Evolutionary conservation across 64 coral and sea anemone genomes (phyloP).

Genomic region (Pocillopora verrucosa): DNA sequence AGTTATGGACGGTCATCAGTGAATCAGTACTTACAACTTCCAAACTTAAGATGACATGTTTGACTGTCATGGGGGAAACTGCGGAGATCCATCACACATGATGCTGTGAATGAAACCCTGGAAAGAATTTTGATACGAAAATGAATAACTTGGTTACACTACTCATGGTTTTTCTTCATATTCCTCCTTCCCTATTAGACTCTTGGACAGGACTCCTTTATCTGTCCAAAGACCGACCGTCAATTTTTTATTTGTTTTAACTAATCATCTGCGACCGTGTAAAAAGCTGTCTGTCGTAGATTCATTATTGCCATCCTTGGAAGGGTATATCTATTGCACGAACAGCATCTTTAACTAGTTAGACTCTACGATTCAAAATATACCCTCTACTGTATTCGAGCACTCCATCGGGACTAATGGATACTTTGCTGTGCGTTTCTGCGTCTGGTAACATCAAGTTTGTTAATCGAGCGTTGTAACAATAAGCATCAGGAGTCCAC

Average conservation of each 20-base stretch:
- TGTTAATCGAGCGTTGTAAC: constrained; percentile 12
- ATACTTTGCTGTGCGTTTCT: constrained; percentile 2
- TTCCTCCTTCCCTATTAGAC: no score
- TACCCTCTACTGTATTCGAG: constrained; percentile 20
- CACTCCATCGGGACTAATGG: neutral
- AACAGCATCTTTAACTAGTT: no score
- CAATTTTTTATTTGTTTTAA: no score
- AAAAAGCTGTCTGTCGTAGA: no score
- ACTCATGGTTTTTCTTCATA: no score
- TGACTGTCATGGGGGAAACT: constrained; percentile 73
- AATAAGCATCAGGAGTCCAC: constrained; percentile 22
- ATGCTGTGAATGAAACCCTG: constrained; percentile 51
- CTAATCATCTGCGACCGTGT: no score
- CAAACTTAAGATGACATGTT: constrained; percentile 68
- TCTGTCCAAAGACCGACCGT: no score
- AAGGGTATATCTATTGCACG: no score
- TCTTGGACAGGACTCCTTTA: no score
- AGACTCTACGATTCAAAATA: no score
- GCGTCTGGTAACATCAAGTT: constrained; percentile 9
- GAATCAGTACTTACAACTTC: constrained; percentile 75
- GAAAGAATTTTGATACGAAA: neutral
- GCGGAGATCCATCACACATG: constrained; percentile 70
- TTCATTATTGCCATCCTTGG: no score
- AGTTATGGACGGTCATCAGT: neutral
- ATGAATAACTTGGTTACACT: neutral